Base-by-base conservation (phyloP, 2,888 invertebrate genomes). In the Cartodere bifasciata region DNA sequence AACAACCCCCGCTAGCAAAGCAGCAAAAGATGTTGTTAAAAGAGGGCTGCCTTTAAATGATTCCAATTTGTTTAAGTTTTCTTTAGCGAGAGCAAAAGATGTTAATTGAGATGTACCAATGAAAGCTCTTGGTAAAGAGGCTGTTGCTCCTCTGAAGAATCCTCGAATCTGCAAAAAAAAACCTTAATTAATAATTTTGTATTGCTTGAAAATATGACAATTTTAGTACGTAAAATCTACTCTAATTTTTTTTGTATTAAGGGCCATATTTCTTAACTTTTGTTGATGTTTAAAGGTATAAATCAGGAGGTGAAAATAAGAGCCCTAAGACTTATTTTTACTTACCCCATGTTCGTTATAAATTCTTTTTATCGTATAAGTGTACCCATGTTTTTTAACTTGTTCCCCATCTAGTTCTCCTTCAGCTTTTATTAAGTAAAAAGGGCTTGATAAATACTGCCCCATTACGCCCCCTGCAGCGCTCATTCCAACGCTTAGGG, bases 361-460 rank as follows among this genome's bases (percentile, higher is more conserved):
- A 37, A 73, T 71, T 14, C 56, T 62, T 6, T 43, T 42, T 25
- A 71, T 50, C 0, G 68, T 72, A 36, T 63, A 57, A 26, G 58
- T 43, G 45, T 65, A 64, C 1, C 80, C 73, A 12, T 67, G 56
- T 57, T 20, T 30, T 16, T 26, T 31, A 10, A 11, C 23, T 3
- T 33, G 21, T 4, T 33, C 23, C 13, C 24, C 24, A 9, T 33
- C 29, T 9, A 35, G 10, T 28, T 35, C 35, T 15, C 13, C 27
- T 48, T 88, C 88, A 2, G 85, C 87, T 64, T 90, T 90, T 6
- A 90, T 65, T 52, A 86, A 66, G 37, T 78, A 84, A 20, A 82
- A 67, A 0, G 87, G 87, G 52, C 82, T 84, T 12, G 75, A 76
- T 12, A 72, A 55, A 25, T 72, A 60, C 1, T 81, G 79, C 3